These are phyloP conservation scores for Zaprionus obscuricornis DNA, from an alignment of 2,888 invertebrate species.

Conservation along the genomic window DNA sequence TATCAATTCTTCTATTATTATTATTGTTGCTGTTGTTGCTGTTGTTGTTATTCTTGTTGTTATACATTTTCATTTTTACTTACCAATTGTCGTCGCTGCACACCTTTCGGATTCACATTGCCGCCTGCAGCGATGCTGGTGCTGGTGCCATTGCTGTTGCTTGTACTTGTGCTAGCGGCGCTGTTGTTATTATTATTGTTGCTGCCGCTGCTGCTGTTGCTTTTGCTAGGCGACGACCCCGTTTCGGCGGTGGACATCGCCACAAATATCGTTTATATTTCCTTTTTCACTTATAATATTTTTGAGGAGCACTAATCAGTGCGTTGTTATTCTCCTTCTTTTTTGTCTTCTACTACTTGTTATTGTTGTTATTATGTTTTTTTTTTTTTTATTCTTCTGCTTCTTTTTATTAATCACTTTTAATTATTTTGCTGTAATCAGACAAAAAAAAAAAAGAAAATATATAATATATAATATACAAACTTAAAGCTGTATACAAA, in stretches of 20 bases:
- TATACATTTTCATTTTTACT: conserved; percentile 58
- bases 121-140: conserved; percentile 43
- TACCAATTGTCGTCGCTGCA: conserved; percentile 83
- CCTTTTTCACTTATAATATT: conserved; percentile 40
- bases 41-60: conserved; percentile 7
- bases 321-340: background rate
- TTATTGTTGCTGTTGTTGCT: conserved; percentile 6
- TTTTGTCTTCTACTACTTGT: too few species aligned
- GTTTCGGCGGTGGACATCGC: conserved; percentile 83
- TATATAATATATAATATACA: too few species aligned
- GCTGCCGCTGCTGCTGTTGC: conserved; percentile 57
- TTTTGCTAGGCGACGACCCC: conserved; percentile 82
- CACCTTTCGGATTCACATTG: conserved; percentile 74
- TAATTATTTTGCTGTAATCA: conserved; percentile 56
- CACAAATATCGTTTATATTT: conserved; percentile 46
- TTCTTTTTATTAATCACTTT: conserved; percentile 56
- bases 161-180: conserved; percentile 38
- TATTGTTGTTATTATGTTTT: conserved; percentile 10
- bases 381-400: conserved; percentile 23
- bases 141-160: conserved; percentile 8
- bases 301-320: background rate
- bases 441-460: conserved; percentile 28
- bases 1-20: conserved; percentile 33
- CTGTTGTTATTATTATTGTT: conserved; percentile 32
- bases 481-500: conserved; percentile 37